Percentiles rank a stretch among this genome's conserved stretches.
Conservation (phyloP, 2,113 vertebrate species). For the Grammomys surdaster region DNA sequence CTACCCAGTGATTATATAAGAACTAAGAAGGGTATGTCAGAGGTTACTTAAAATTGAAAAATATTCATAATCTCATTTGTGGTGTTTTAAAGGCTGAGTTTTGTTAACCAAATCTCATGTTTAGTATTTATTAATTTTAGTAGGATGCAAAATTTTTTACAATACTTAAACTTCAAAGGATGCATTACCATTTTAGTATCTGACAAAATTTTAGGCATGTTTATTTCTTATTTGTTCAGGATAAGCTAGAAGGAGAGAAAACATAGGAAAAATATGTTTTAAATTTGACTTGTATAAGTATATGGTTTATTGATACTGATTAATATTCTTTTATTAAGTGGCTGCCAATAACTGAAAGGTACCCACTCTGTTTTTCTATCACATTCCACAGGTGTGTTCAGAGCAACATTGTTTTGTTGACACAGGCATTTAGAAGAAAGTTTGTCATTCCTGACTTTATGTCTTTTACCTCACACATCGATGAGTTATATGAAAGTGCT, state of each 20-base stretch:
- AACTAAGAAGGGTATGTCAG: not conserved
- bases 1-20: not conserved
- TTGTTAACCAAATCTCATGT: not conserved
- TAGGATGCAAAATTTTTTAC: constrained; percentile 10
- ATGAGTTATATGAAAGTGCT: constrained; percentile 95
- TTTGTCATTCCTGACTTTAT: constrained; percentile 99
- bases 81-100: not conserved
- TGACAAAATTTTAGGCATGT: constrained; percentile 14
- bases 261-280: constrained; percentile 28
- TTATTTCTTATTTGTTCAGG: constrained; percentile 57
- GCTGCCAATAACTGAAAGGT: not conserved
- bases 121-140: constrained; percentile 11
- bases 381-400: constrained; percentile 94
- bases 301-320: not conserved
- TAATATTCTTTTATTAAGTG: constrained; percentile 34
- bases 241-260: constrained; percentile 59
- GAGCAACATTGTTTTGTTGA: constrained; percentile 98
- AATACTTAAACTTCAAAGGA: constrained; percentile 25
- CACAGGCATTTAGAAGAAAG: constrained; percentile 99
- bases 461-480: constrained; percentile 96
- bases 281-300: constrained; percentile 23
- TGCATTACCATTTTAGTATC: constrained; percentile 52
- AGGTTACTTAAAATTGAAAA: constrained; percentile 35
- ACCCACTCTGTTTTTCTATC: constrained; percentile 41
- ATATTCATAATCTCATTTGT: not conserved